Base-by-base conservation (phyloP, 2,113 vertebrate genomes). In the Leptodactylus fuscus region DNA sequence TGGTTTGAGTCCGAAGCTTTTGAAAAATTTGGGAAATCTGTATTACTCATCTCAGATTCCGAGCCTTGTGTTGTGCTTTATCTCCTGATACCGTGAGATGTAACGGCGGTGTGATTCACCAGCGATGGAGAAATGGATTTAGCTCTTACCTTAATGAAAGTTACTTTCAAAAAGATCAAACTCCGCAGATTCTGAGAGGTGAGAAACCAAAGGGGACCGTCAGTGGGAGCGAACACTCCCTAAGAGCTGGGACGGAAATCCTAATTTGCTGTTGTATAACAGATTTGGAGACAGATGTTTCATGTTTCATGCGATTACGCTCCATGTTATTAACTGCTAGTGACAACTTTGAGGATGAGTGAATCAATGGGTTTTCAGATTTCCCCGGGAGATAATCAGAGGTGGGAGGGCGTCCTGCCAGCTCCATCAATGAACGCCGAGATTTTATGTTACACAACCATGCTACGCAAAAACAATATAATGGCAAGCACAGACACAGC, bases 331-430 rank as follows among this genome's bases (percentile, higher is more conserved):
- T 84, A 84, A 77, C 71, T 34, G 32, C 24, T 9, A 60, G 82
- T 65, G 82, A 84, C 82, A 84, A 77, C n/a, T 84, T 16, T 84
- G 73, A 83, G 82, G 82, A 83, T 75, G 70, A 75, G 49, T 83
- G 75, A 84, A 84, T 84, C 82, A 77, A 65, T 49, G 82, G 82
- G 18, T 84, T 18, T 46, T 58, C 44, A 44, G 73, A 65, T 76
- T 84, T 77, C 82, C 82, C 82, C 62, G 16, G 82, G 82, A 84
- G 82, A 84, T 76, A 75, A 83, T 76, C 70, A 62, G 70, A 75
- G 73, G 82, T 67, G 41, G 71, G 71, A 84, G 46, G 71, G 71
- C 18, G 69, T 48, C 71, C 18, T 75, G 41, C 41, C 71, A 75
- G 49, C 41, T 75, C 41, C 71, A 48, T 46, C 71, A 48, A 46